Evolutionary conservation across 2,113 vertebrate genomes (phyloP), one percentile per base, ranked within the genome.

Genomic region (Dunckerocampus dactyliophorus): DNA sequence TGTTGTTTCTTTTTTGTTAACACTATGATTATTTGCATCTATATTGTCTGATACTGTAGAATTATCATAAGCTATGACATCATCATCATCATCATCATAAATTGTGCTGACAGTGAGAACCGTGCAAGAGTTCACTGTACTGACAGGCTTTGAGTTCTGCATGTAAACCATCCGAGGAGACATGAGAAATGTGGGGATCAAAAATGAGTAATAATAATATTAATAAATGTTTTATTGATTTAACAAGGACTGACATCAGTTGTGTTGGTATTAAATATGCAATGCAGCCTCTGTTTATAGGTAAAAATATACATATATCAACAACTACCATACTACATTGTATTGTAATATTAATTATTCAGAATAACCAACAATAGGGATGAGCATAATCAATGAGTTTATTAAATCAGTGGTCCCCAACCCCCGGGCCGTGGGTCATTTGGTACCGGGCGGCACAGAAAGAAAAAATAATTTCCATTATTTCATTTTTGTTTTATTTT

Each of bases 151-250:
- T 59, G 43, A 75, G 82, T 72, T 85, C 75, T 85, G 85, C 88
- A 85, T 85, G 84, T 76, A 62, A 60, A 50, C 61, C 61, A 57
- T 65, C 66, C 62, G 58, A 56, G 54, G 67, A 43, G 39, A 66
- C 48, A 53, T 54, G 51, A 75, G 69, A 77, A 76, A 71, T 81
- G 66, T 80, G 68, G 58, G 72, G 76, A 81, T 82, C 74, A 84
- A 19, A 37, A 19, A 55, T 55, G 10, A 43, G 7, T 39, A 83
- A 87, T 68, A 75, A 63, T 79, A 76, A 88, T 79, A 72, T 75
- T 66, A 87, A 87, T 85, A 87, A 87, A 88, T 81, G 76, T 71
- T 82, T 85, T 88, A 84, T 79, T 60, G 64, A 59, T 63, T 77
- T 45, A 65, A 10, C 63, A 20, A 8, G 43, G 56, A 11, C 55